Evolutionary conservation across 2,888 invertebrate genomes (phyloP), one percentile per base, ranked within the genome.

Genomic region (Steromphala cineraria): DNA sequence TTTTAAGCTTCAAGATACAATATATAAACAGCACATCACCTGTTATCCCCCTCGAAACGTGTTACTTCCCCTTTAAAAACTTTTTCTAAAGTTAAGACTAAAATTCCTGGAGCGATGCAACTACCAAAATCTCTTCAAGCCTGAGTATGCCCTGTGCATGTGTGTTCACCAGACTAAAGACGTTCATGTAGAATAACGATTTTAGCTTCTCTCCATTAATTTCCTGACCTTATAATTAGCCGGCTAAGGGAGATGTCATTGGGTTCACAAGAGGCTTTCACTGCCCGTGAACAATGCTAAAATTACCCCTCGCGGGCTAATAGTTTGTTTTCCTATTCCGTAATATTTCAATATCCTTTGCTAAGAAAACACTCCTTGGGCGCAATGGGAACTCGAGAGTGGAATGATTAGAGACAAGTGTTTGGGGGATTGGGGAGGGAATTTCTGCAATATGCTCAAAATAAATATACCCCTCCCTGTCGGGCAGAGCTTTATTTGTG

Each of bases 271-370:
- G 62, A 62, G 62, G 21, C 28, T 28, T 24, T 62, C 7, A 28
- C 15, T 24, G 10, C 28, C 28, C 15, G 62, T 62, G 62, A 28
- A 62, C 62, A 28, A 28, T 24, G 13, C 62, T 62, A 24, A 62
- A 62, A 62, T 62, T 62, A 62, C 62, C 62, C 62, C 62, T 62
- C 28, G 62, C 62, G 28, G 62, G 62, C 62, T 15, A 19, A 62
- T 28, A 28, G 28, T 62, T 28, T 21, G 62, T 28, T 62, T 24
- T 62, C 62, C 28, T 62, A 62, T 24, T 62, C 62, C 62, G 62
- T 28, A 62, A 62, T 62, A 62, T 62, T 62, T 62, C 62, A 62
- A 62, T 62, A 62, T 62, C 62, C 62, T 62, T 62, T 62, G 62
- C 62, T 28, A 62, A 62, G 62, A 62, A 62, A 62, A 62, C 62